Evolutionary conservation across 2,113 vertebrate genomes (phyloP).

Genomic region (Melospiza georgiana): DNA sequence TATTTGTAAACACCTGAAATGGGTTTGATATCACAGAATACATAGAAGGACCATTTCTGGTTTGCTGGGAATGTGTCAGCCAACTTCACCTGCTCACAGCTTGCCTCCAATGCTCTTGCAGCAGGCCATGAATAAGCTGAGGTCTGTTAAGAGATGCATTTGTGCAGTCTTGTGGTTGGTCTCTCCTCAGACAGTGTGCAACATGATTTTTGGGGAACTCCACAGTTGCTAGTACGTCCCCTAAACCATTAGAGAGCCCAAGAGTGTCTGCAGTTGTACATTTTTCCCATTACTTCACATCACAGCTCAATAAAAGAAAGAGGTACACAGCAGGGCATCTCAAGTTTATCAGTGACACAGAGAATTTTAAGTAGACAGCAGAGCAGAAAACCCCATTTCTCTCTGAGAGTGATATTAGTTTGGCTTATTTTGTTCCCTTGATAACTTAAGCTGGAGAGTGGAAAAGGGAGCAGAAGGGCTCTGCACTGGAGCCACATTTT

Average conservation of each 20-base stretch:
- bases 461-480: neutral
- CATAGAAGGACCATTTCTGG: neutral
- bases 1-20: neutral
- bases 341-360: neutral
- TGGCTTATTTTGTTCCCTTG: neutral
- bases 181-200: neutral
- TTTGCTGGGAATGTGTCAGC: neutral
- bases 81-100: neutral
- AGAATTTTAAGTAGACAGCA: neutral
- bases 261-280: neutral
- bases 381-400: neutral
- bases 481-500: neutral
- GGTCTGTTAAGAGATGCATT: neutral
- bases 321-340: neutral
- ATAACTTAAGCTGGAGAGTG: neutral
- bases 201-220: neutral
- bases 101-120: neutral
- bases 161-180: neutral
- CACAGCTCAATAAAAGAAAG: neutral
- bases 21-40: neutral
- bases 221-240: neutral
- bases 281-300: neutral
- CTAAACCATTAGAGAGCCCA: neutral
- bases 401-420: neutral
- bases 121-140: fast-evolving